Conservation (phyloP, 2,113 vertebrate species). For the Serilophus lunatus region DNA sequence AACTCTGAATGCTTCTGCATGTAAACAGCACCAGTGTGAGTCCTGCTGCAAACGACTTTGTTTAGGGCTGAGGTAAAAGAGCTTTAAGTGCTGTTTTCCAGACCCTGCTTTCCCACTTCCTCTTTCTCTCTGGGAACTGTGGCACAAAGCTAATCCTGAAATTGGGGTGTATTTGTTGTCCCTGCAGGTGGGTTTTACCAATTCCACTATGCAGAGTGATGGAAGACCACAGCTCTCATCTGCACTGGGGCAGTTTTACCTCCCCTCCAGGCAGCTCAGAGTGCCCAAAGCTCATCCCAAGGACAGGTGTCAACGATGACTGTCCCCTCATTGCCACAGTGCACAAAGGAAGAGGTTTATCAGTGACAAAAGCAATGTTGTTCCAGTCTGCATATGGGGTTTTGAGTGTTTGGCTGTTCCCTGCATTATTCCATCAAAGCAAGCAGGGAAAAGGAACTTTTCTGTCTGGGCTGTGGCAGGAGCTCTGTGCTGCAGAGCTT, state of each 20-base stretch:
- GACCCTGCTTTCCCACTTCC: background rate
- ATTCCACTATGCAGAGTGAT: background rate
- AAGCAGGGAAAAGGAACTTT: background rate
- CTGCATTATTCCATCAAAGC: background rate
- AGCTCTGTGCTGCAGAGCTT: background rate
- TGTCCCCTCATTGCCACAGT: rapidly evolving
- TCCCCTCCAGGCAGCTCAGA: rapidly evolving
- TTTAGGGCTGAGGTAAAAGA: background rate
- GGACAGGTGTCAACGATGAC: rapidly evolving
- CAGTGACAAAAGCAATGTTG: rapidly evolving
- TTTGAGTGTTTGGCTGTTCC: background rate
- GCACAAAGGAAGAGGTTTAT: background rate
- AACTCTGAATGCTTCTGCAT: background rate
- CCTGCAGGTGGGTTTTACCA: background rate
- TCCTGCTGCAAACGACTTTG: background rate
- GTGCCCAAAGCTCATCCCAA: rapidly evolving
- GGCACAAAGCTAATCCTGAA: background rate
- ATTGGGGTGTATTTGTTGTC: background rate
- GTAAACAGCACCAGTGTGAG: background rate
- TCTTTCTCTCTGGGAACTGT: background rate
- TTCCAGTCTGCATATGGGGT: rapidly evolving
- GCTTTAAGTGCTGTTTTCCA: background rate
- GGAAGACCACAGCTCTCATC: background rate
- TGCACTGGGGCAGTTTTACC: background rate
- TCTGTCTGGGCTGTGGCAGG: background rate